phyloP scores from a whole-genome alignment of 2,888 invertebrate genomes.

The Polyploca ridens region DNA sequence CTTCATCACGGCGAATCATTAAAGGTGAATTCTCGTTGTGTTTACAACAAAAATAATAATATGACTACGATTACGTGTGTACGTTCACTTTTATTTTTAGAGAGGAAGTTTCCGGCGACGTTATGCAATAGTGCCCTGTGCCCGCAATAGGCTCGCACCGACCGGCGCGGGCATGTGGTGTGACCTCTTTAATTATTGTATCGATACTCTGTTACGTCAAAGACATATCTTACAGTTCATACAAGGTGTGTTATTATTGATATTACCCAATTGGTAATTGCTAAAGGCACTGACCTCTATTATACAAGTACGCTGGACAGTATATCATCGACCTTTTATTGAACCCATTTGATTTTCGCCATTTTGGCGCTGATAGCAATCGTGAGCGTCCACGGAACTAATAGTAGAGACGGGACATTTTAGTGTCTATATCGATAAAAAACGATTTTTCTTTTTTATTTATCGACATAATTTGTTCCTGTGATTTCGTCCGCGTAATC shows the following conservation, averaged over 20 bases:
- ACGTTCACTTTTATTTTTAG: constrained; percentile 81
- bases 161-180: constrained; percentile 22
- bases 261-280: too few relatives aligned
- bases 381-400: too few relatives aligned
- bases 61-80: constrained; percentile 64
- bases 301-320: too few relatives aligned
- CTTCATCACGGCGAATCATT: constrained; percentile 42
- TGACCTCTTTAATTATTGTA: constrained; percentile 42
- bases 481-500: too few relatives aligned
- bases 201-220: constrained; percentile 26
- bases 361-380: too few relatives aligned
- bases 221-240: not conserved
- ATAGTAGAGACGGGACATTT: too few relatives aligned
- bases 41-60: constrained; percentile 46
- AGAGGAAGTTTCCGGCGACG: constrained; percentile 60
- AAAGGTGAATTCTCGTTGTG: constrained; percentile 43
- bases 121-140: constrained; percentile 53
- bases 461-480: too few relatives aligned
- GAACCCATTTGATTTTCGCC: too few relatives aligned
- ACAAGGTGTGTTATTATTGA: not conserved
- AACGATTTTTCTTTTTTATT: too few relatives aligned
- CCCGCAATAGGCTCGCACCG: constrained; percentile 39
- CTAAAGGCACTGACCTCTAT: too few relatives aligned
- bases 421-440: too few relatives aligned
- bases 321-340: too few relatives aligned